Percentiles rank a stretch among this genome's conserved stretches.
Conservation (phyloP, 1,140 invertebrate genomes). For the Psilanteris sp. region DNA sequence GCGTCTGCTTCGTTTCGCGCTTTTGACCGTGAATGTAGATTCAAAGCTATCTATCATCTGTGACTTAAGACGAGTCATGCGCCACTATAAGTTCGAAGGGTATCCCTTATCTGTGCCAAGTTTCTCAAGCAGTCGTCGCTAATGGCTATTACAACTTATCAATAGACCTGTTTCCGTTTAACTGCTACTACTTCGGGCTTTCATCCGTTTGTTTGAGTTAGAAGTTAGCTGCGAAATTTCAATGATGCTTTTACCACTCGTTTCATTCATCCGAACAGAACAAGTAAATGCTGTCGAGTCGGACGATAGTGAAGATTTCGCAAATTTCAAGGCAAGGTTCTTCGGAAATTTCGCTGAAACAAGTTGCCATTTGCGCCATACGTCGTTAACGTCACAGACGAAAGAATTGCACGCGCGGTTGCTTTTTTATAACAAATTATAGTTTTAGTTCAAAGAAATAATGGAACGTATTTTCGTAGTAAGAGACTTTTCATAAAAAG, state of each 20-base stretch:
- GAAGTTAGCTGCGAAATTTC: slow-evolving; percentile 74
- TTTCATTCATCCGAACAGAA: slow-evolving; percentile 70
- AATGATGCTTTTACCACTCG: slow-evolving; percentile 72
- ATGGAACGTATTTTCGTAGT: too few species aligned
- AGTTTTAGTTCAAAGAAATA: too few species aligned
- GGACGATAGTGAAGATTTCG: slow-evolving; percentile 66
- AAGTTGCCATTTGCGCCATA: too few species aligned
- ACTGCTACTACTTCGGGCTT: slow-evolving; percentile 74
- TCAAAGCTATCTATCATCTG: slow-evolving; percentile 28
- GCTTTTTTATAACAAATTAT: too few species aligned
- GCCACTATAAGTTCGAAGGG: slow-evolving; percentile 25
- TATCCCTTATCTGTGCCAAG: slow-evolving; percentile 54
- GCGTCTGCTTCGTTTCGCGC: slow-evolving; percentile 11
- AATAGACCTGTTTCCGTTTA: slow-evolving; percentile 66
- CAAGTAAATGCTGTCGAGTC: slow-evolving; percentile 70
- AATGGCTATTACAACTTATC: slow-evolving; percentile 64
- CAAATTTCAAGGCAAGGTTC: too few species aligned
- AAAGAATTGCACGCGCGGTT: too few species aligned
- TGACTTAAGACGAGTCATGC: slow-evolving; percentile 44
- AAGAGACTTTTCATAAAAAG: too few species aligned
- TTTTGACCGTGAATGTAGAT: slow-evolving; percentile 41
- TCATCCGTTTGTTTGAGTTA: slow-evolving; percentile 73
- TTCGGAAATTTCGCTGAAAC: too few species aligned
- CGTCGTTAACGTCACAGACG: too few species aligned
- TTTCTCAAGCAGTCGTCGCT: slow-evolving; percentile 49